Percentiles rank a stretch among this genome's conserved stretches.
Conservation (phyloP, 2,797 vertebrate genomes). For the Nannoperca australis region DNA sequence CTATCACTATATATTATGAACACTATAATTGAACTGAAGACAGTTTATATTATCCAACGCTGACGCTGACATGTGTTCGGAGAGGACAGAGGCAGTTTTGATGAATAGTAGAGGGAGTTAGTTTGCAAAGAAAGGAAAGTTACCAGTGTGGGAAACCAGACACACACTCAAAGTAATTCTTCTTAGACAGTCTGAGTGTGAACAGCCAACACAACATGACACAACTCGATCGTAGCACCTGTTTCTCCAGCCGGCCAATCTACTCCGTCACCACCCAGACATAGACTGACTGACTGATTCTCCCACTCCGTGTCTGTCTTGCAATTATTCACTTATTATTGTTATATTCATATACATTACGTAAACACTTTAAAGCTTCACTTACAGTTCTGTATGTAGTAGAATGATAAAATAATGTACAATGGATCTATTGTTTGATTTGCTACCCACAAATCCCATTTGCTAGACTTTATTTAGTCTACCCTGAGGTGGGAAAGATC, state of each 20-base stretch:
- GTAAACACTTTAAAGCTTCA: not conserved
- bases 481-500: constrained; percentile 1
- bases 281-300: constrained; percentile 40
- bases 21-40: no score
- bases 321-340: constrained; percentile 28
- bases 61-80: no score
- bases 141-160: constrained; percentile 54
- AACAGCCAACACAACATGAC: constrained; percentile 65
- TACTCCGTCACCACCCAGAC: constrained; percentile 57
- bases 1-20: no score
- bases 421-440: not conserved
- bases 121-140: constrained; percentile 37
- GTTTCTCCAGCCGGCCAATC: constrained; percentile 65
- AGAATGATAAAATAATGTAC: not conserved
- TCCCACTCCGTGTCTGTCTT: constrained; percentile 42
- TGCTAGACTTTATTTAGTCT: constrained; percentile 10
- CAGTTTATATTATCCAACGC: no score
- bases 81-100: constrained; percentile 25
- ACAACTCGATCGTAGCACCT: constrained; percentile 72
- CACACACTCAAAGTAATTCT: constrained; percentile 26
- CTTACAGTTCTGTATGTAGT: not conserved
- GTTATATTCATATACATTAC: constrained; percentile 18
- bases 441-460: constrained; percentile 1
- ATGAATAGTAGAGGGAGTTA: constrained; percentile 12
- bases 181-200: constrained; percentile 42